These are phyloP conservation scores for Anorthoa munda DNA, from an alignment of 2,888 invertebrate species.

Conservation along the genomic window DNA sequence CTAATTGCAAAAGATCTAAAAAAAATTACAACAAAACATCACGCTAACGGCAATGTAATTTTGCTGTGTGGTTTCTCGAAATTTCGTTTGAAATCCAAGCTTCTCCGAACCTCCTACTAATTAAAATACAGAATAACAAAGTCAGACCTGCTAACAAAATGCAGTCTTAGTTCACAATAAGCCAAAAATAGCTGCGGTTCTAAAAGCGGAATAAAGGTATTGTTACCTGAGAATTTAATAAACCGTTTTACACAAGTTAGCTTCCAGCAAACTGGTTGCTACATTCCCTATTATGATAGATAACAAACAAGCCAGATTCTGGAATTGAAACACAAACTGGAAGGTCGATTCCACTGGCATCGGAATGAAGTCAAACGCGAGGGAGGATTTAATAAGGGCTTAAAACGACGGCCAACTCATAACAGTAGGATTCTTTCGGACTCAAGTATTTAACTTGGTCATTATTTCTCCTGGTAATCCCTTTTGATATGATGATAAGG, in stretches of 20 bases:
- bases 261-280: slow-evolving; percentile 9
- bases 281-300: not conserved
- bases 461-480: slow-evolving; percentile 60
- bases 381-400: slow-evolving; percentile 61
- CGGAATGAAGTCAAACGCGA: slow-evolving; percentile 54
- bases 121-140: not conserved
- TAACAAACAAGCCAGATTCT: slow-evolving; percentile 32
- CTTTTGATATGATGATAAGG: slow-evolving; percentile 55
- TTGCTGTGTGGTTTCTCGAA: not conserved
- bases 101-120: not conserved
- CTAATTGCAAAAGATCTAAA: too few relatives aligned
- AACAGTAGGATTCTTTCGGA: slow-evolving; percentile 53
- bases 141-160: not conserved
- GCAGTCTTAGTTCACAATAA: not conserved
- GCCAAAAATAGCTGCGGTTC: not conserved
- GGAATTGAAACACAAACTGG: slow-evolving; percentile 46
- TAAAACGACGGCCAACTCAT: slow-evolving; percentile 60
- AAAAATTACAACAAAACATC: too few relatives aligned
- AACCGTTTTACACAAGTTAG: not conserved
- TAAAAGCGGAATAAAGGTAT: slow-evolving; percentile 1
- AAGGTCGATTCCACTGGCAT: slow-evolving; percentile 33
- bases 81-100: not conserved
- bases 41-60: not conserved
- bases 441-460: slow-evolving; percentile 59
- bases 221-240: slow-evolving; percentile 18